These are phyloP conservation scores for Acanthurus lineatus DNA, from an alignment of 2,797 vertebrate genomes.

Conservation along the genomic window DNA sequence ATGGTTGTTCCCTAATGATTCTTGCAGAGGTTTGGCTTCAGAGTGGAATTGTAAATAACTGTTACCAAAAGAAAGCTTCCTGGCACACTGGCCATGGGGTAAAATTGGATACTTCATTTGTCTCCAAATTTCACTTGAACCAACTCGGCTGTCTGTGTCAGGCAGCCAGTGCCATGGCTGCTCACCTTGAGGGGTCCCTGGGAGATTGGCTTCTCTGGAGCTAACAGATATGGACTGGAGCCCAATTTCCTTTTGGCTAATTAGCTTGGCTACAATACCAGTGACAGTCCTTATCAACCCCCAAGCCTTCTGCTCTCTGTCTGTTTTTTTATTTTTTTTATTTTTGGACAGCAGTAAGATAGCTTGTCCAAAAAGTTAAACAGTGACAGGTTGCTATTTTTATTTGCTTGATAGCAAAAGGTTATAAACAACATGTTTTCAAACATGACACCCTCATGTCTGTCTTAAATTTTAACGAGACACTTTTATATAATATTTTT, in stretches of 20 bases:
- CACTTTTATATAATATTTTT: too few species aligned
- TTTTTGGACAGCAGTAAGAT: slow-evolving; percentile 42
- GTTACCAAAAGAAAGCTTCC: slow-evolving; percentile 44
- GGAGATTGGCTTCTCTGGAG: slow-evolving; percentile 80
- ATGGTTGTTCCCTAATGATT: slow-evolving; percentile 33
- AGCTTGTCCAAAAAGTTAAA: slow-evolving; percentile 32
- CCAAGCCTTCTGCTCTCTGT: slow-evolving; percentile 68
- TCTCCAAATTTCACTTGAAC: slow-evolving; percentile 76
- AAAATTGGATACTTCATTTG: slow-evolving; percentile 56
- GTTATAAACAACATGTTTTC: too few species aligned
- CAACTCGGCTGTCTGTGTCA: slow-evolving; percentile 66
- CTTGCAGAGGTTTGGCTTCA: slow-evolving; percentile 36
- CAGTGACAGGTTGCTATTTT: slow-evolving; percentile 32
- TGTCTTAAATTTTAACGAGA: too few species aligned
- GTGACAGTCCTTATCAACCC: slow-evolving; percentile 81
- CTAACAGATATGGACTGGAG: slow-evolving; percentile 82
- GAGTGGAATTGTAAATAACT: slow-evolving; percentile 50
- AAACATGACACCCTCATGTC: too few species aligned
- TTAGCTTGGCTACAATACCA: slow-evolving; percentile 83
- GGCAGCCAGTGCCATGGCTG: slow-evolving; percentile 54
- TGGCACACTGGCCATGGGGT: slow-evolving; percentile 20
- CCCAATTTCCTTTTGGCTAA: slow-evolving; percentile 87
- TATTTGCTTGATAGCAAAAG: slow-evolving; percentile 12
- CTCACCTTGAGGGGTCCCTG: slow-evolving; percentile 79
- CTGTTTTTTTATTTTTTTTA: slow-evolving; percentile 20